Evolutionary conservation across 1,140 invertebrate species (phyloP).

Genomic region (Gonatopus flavifemur): DNA sequence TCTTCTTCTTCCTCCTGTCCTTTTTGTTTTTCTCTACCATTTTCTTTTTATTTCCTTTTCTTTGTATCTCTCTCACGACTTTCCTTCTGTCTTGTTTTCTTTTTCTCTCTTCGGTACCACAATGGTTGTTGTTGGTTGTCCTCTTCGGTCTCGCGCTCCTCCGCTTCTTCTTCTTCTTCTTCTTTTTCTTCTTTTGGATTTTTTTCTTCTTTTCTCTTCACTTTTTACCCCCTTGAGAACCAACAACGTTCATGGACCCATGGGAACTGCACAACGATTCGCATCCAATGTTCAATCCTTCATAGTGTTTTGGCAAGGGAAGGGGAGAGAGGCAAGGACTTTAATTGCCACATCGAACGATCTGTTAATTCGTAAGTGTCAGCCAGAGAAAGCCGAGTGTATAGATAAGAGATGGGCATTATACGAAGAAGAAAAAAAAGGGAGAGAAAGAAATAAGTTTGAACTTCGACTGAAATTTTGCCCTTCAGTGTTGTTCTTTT

Average conservation of each 20-base stretch:
- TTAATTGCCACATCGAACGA: slow-evolving; percentile 50
- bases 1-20: slow-evolving; percentile 15
- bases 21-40: not conserved
- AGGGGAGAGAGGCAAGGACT: slow-evolving; percentile 25
- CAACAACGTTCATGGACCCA: slow-evolving; percentile 27
- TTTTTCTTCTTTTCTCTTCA: slow-evolving; percentile 19
- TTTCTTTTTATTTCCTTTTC: slow-evolving; percentile 6
- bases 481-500: no score
- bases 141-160: slow-evolving; percentile 3
- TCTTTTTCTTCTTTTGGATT: slow-evolving; percentile 7
- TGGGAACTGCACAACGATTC: slow-evolving; percentile 36
- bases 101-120: not conserved
- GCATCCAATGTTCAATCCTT: no score
- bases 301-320: no score
- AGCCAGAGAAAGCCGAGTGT: slow-evolving; percentile 43
- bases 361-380: slow-evolving; percentile 52
- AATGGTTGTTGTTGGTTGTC: slow-evolving; percentile 26
- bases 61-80: no score
- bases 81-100: slow-evolving; percentile 1
- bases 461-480: no score
- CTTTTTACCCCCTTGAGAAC: slow-evolving; percentile 11
- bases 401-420: no score
- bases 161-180: not conserved
- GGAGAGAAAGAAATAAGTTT: no score
- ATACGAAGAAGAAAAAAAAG: not conserved